phyloP scores from a whole-genome alignment of 2,113 vertebrate species.

The Emydura subglobosa region DNA sequence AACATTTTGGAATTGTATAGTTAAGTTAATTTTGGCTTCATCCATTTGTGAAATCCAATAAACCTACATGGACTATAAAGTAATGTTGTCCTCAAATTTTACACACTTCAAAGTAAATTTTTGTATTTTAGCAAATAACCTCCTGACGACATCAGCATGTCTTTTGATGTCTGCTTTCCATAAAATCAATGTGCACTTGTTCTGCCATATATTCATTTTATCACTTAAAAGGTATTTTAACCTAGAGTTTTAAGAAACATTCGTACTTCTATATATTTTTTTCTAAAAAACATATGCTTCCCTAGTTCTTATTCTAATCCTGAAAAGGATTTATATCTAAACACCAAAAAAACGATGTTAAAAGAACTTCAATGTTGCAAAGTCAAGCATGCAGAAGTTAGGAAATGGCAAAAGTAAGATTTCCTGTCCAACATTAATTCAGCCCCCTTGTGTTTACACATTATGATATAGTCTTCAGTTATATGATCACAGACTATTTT shows the following conservation, averaged over 20 bases:
- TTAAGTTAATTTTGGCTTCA: constrained; percentile 11
- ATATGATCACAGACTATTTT: background rate
- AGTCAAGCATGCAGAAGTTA: background rate
- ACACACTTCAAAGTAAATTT: background rate
- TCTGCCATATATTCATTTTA: background rate
- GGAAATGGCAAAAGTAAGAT: background rate
- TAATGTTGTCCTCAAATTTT: background rate
- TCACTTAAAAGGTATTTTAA: background rate
- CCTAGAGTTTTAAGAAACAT: background rate
- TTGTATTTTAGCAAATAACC: background rate
- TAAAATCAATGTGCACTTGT: background rate
- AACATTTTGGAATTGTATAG: background rate
- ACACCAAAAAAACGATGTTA: background rate
- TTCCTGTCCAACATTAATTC: too few relatives aligned
- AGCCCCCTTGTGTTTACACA: too few relatives aligned
- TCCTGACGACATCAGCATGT: background rate
- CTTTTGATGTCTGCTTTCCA: background rate
- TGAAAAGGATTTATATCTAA: too few relatives aligned
- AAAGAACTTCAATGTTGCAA: background rate
- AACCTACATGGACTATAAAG: background rate
- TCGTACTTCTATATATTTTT: background rate
- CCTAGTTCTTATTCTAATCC: background rate
- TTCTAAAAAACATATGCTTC: background rate
- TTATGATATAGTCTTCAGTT: background rate
- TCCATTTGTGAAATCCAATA: constrained; percentile 16